Evolutionary conservation across 2,797 vertebrate genomes (phyloP), one percentile per base, ranked within the genome.

Genomic region (Ficedula albicollis): DNA sequence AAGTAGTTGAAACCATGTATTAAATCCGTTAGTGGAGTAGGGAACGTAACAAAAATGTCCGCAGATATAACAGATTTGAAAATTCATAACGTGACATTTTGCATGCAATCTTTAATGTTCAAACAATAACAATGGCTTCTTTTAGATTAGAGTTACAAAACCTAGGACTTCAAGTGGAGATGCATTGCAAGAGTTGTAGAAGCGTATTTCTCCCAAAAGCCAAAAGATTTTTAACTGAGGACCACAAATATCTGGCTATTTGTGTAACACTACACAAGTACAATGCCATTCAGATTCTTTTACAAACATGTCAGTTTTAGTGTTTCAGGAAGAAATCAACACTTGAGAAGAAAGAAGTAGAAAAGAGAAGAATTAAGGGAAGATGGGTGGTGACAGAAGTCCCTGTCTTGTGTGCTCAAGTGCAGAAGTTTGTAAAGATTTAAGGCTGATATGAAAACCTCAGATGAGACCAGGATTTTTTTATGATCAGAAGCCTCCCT

Each of bases 61-160:
- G 26, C 23, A 38, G 1, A 38, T 48, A 9, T 41, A 94, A 90
- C 23, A 89, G 22, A 88, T 38, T 27, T 39, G 34, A 82, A 93
- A 83, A 89, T 21, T 55, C 62, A 25, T 52, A 54, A 56, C 1
- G 3, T 48, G 15, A 59, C 10, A 62, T 73, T 93, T 95, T 93
- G 67, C 14, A 63, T 26, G 21, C 7, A 21, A 29, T 76, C 39
- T 97, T 96, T 91, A 96, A 93, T 97, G n/a, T 92, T 93, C 32
- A 38, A 68, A 94, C 13, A 58, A 27, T 68, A 92, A 93, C 68
- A 92, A 64, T n/a, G 29, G 15, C 63, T 84, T 72, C 56, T 92
- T 87, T 94, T 46, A 86, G 87, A 72, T 90, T 76, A 92, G 13
- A 62, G 44, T 73, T 86, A 84, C 51, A 90, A 84, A 77, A 26